Evolutionary conservation across 2,113 vertebrate genomes (phyloP), one percentile per base, ranked within the genome.

Genomic region (Bubo scandiacus): DNA sequence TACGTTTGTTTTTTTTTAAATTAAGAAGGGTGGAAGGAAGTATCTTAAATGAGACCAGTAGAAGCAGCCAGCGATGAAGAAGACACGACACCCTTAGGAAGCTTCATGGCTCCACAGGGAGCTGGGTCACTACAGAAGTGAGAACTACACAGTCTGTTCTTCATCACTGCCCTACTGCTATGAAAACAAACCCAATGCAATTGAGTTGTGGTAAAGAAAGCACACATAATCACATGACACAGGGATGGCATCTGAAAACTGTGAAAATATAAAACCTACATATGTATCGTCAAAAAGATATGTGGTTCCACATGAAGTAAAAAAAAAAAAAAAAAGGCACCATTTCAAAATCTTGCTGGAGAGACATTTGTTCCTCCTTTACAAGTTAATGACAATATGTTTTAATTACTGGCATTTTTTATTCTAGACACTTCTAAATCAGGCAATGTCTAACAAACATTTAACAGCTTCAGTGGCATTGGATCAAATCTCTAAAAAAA

Each of bases 171-270:
- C 9, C 23, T 88, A 16, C 21, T 65, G 22, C 34, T 75, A 27
- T 51, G 38, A 47, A 77, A 80, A 77, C 7, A 83, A 88, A 86
- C 7, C 16, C 10, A 65, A n/a, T 67, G 9, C 12, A 45, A 81
- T 63, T 14, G 42, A 10, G 13, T 47, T 82, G 68, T 12, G 5
- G 18, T 75, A 26, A 38, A 67, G 54, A 77, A 83, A 65, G 18
- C 16, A 38, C 22, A 25, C 1, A 0, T 25, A 54, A 66, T 49
- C 45, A n/a, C 1, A 1, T 43, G 12, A 58, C 21, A 54, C 3
- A 21, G 23, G 15, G 62, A 78, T 32, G 11, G 29, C 34, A 71
- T 30, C 10, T 85, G 66, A 80, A 92, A 79, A 43, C 3, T 19
- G 30, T 52, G 15, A 51, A 75, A 68, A 65, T 80, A 40, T 57